Evolutionary conservation across 2,113 vertebrate species (phyloP), one percentile per base, ranked within the genome.

Genomic region (Sylvia atricapilla): DNA sequence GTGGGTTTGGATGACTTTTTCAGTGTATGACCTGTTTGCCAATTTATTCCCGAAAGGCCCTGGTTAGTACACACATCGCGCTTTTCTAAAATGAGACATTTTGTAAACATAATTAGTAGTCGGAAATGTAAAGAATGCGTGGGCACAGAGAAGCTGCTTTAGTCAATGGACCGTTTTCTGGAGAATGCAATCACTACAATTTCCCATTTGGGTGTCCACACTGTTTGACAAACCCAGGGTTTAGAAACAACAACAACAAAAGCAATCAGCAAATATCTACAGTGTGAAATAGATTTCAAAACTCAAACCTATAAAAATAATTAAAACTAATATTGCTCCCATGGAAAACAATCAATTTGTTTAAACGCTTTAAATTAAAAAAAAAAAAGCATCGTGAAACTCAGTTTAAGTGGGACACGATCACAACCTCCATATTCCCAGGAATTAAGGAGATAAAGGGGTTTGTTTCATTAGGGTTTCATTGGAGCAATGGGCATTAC

Each of bases 31-130:
- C 98, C 98, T 98, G 98, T 98, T 98, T 99, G 98, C 98, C 98
- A 98, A 98, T 98, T 98, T 98, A 98, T 97, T 98, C 97, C 97
- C 97, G 10, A 73, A 95, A 97, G 98, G 97, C 96, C 87, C 84
- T 75, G 97, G 97, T 98, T 97, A 97, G 95, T 95, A 98, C 97
- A 98, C 98, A 98, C 97, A 97, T 75, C 97, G 96, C 74, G 95
- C 96, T 96, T 97, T 96, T 94, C 88, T 97, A 97, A 98, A 98
- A 97, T 97, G 98, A 98, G 98, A 98, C 98, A 98, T 99, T 99
- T 98, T 99, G 98, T 99, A 98, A 98, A 98, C 97, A 98, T 98
- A 99, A 99, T 99, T 99, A 99, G 98, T 97, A 98, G 98, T 98
- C 98, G 97, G 97, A 97, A 98, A 96, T 96, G 95, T 94, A 97